Base-by-base conservation (phyloP, 2,888 invertebrate species). In the Liodrosophila aerea region DNA sequence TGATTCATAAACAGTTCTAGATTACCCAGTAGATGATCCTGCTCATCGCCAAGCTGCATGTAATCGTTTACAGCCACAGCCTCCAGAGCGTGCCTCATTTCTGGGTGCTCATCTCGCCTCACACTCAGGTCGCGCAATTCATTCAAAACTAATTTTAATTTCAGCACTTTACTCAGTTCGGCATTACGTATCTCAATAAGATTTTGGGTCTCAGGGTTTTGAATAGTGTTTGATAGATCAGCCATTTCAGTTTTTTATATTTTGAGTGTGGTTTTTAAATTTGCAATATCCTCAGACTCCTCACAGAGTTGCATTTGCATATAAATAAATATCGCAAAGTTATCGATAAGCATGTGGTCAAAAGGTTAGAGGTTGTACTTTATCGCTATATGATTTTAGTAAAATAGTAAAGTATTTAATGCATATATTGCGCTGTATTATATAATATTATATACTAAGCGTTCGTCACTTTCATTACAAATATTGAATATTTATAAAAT, bases 91-190 rank as follows among this genome's bases (percentile, higher is more conserved):
- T 62, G 68, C 30, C 70, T 65, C 0, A 87, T 64, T 57, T 75
- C 73, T 0, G 65, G 51, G 2, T 52, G 65, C 11, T 64, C 52
- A 11, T 74, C 54, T 7, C 34, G 12, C 1, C 46, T 60, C 15
- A 67, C 47, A 16, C 74, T 64, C 36, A 82, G 57, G 3, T 36
- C 52, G 0, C 73, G 75, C 4, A 88, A 27, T 30, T 84, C 73
- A 18, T 83, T 72, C 0, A 89, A 33, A 2, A 89, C 64, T 2
- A 88, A 59, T 15, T 82, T 81, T 4, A 88, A 40, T 18, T 87
- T 88, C 1, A 87, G 62, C 0, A 88, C 73, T 40, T 75, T 87
- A 2, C 63, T 56, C 1, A 89, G 46, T 37, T 87, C 86, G 0
- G 47, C 49, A 29, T 82, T 68, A 2, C 86, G 86, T 0, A 71